These are phyloP conservation scores for Isichthys henryi DNA, from an alignment of 2,113 vertebrate genomes.

Conservation along the genomic window DNA sequence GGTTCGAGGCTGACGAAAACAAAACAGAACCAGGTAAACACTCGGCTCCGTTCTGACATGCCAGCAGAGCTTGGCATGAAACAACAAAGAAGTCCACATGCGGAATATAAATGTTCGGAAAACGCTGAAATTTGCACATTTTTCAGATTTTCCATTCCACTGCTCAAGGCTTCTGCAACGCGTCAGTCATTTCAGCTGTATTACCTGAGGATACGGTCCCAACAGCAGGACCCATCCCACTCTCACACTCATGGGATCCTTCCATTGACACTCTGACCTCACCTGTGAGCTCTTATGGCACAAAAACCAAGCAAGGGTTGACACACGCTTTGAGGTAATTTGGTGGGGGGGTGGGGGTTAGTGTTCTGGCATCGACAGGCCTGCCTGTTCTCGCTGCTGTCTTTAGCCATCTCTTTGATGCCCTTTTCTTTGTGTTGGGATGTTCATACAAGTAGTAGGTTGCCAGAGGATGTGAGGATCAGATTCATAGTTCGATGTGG, in stretches of 20 bases:
- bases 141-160: neutral
- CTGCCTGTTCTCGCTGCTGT: neutral
- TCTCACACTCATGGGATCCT: neutral
- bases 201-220: neutral
- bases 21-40: neutral
- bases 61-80: neutral
- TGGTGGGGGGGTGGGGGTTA: neutral
- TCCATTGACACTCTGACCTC: neutral
- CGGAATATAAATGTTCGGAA: slow-evolving; percentile 3
- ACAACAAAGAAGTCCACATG: neutral
- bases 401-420: neutral
- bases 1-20: neutral
- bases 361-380: neutral
- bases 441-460: neutral
- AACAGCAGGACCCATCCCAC: neutral
- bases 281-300: neutral
- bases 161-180: neutral
- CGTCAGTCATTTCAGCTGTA: neutral
- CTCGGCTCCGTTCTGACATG: neutral
- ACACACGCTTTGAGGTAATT: neutral
- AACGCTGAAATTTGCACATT: slow-evolving; percentile 4
- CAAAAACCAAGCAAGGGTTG: neutral
- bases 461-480: neutral
- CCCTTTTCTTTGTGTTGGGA: neutral
- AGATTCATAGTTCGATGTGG: neutral